Evolutionary conservation across 2,888 invertebrate species (phyloP).

Genomic region (Aphidoletes aphidimyza): DNA sequence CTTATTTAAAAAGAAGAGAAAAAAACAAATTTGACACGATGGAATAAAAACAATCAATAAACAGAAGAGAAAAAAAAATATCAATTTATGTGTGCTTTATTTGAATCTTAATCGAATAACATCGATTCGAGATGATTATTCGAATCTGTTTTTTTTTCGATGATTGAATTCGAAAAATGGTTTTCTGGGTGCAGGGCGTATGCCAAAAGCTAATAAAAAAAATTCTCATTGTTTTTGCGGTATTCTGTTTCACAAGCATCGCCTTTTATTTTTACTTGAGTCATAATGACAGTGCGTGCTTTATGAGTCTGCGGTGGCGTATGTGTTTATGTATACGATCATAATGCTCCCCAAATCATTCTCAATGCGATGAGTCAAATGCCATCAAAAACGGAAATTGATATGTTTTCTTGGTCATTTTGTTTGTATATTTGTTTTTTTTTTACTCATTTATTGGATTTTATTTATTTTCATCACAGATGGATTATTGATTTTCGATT

Average conservation of each 20-base stretch:
- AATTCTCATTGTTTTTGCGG: neutral
- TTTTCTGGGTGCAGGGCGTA: neutral
- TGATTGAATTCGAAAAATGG: conserved; percentile 20
- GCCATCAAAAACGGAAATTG: neutral
- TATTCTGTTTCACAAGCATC: neutral
- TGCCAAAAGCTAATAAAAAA: conserved; percentile 43
- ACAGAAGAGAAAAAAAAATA: neutral
- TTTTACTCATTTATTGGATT: neutral
- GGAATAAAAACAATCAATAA: conserved; percentile 24
- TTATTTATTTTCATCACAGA: no score
- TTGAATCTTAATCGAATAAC: conserved; percentile 43
- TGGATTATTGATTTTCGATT: conserved; percentile 8
- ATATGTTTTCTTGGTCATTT: conserved; percentile 23
- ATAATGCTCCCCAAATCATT: neutral
- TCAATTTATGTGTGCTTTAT: conserved; percentile 33
- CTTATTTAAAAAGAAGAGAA: neutral
- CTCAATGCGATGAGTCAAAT: no score
- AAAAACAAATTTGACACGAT: conserved; percentile 36
- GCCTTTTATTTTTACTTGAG: neutral
- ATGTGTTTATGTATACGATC: no score
- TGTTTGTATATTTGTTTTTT: neutral
- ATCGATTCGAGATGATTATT: conserved; percentile 44
- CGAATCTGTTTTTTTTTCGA: neutral
- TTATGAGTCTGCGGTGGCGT: conserved; percentile 32
- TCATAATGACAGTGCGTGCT: conserved; percentile 5